Percentiles rank a stretch among this genome's conserved stretches.
phyloP scores from a whole-genome alignment of 2,888 invertebrate genomes.

The Acrobasis repandana region DNA sequence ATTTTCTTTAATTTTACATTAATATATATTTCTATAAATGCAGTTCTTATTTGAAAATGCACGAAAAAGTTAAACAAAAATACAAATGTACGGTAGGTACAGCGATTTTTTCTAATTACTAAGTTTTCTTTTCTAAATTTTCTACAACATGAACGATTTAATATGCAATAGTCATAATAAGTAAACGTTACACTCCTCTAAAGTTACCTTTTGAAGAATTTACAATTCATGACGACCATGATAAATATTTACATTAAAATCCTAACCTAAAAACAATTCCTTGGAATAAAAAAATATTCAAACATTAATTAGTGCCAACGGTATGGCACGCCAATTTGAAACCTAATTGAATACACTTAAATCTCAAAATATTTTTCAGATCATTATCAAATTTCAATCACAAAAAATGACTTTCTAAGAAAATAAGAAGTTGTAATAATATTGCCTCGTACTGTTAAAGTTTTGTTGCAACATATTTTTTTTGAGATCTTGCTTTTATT shows the following conservation, averaged over 20 bases:
- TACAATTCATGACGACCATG: constrained; percentile 63
- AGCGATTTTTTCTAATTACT: constrained; percentile 56
- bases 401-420: constrained; percentile 20
- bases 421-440: constrained; percentile 17
- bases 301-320: constrained; percentile 37
- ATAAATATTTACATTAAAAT: constrained; percentile 74
- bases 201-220: constrained; percentile 62
- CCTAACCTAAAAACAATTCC: constrained; percentile 46
- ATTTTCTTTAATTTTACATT: constrained; percentile 26
- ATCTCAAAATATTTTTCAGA: constrained; percentile 38
- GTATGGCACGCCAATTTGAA: constrained; percentile 45
- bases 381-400: constrained; percentile 39
- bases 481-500: constrained; percentile 25
- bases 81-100: constrained; percentile 37
- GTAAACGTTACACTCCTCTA: constrained; percentile 70
- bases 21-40: constrained; percentile 40
- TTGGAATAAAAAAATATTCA: constrained; percentile 46
- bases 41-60: constrained; percentile 46
- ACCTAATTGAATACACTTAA: constrained; percentile 23
- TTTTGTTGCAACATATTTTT: constrained; percentile 10
- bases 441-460: neutral
- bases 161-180: constrained; percentile 65
- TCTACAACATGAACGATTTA: constrained; percentile 80
- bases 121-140: constrained; percentile 60
- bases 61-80: constrained; percentile 35